Conservation (phyloP, 64 coral and sea anemone genomes). For the Montipora sp. region DNA sequence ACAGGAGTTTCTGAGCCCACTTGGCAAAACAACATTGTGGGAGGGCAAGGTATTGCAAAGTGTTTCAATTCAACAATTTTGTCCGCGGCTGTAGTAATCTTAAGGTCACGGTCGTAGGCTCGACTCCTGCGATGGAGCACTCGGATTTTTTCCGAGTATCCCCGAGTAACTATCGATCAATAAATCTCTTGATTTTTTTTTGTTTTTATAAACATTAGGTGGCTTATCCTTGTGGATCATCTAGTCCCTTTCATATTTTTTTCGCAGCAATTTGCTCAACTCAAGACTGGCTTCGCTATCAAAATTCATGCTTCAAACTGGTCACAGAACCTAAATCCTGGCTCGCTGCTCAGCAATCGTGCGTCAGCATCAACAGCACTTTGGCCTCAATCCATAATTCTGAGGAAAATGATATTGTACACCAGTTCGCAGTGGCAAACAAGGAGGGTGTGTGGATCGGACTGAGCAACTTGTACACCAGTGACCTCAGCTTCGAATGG, state of each 20-base stretch:
- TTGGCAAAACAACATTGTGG: too few species aligned
- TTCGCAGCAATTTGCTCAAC: constrained; percentile 20
- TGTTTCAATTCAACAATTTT: too few species aligned
- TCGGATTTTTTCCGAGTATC: too few species aligned
- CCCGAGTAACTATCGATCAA: too few species aligned
- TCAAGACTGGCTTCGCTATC: not conserved
- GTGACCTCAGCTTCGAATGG: not conserved
- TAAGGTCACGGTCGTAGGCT: too few species aligned
- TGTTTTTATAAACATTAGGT: too few species aligned
- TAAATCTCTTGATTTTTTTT: too few species aligned
- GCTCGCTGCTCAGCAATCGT: not conserved
- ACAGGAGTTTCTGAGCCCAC: too few species aligned
- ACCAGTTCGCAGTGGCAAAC: too few species aligned
- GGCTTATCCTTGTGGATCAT: not conserved
- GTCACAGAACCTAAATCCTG: not conserved
- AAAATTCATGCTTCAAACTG: constrained; percentile 19
- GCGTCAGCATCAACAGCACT: not conserved
- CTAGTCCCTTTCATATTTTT: not conserved
- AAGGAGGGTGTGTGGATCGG: not conserved
- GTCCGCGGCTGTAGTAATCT: too few species aligned
- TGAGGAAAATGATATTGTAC: not conserved
- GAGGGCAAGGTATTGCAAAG: too few species aligned
- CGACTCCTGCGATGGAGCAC: too few species aligned
- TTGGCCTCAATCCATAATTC: not conserved
- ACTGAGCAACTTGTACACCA: constrained; percentile 12